These are phyloP conservation scores for Metopolophium dirhodum DNA, from an alignment of 1,140 invertebrate species.

Conservation along the genomic window DNA sequence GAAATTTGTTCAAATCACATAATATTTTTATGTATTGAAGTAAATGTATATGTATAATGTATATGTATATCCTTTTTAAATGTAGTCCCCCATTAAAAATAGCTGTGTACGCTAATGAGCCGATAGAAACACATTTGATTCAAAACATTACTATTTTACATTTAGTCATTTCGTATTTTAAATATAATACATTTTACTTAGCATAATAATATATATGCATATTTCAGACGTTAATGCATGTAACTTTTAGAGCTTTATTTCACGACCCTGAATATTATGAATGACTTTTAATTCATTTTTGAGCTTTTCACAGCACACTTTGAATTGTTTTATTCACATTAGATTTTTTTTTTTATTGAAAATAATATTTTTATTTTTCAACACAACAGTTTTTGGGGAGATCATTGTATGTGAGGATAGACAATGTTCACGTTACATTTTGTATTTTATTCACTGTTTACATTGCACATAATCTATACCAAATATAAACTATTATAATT, in stretches of 20 bases:
- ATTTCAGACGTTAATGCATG: not conserved
- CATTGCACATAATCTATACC: too few species aligned
- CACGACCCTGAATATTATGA: not conserved
- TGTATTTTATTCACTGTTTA: too few species aligned
- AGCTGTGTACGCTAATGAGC: not conserved
- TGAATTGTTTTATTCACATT: not conserved
- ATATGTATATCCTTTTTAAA: too few species aligned
- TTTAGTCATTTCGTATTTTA: not conserved
- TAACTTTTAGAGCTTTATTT: not conserved
- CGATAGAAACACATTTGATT: not conserved
- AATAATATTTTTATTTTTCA: too few species aligned
- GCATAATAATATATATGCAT: not conserved
- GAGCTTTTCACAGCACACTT: not conserved
- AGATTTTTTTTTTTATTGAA: rapidly evolving
- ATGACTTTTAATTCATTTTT: not conserved
- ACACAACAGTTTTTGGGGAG: too few species aligned
- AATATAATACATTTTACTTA: not conserved
- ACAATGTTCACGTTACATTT: too few species aligned
- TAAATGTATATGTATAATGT: too few species aligned
- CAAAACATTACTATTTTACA: not conserved
- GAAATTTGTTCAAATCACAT: too few species aligned
- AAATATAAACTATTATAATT: too few species aligned
- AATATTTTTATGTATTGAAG: too few species aligned
- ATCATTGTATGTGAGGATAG: too few species aligned
- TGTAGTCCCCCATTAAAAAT: too few species aligned